A percentile compares a stretch with the other conserved stretches of the same genome.
Conservation (phyloP, 1,140 invertebrate species). For the Saccostrea glomerata region DNA sequence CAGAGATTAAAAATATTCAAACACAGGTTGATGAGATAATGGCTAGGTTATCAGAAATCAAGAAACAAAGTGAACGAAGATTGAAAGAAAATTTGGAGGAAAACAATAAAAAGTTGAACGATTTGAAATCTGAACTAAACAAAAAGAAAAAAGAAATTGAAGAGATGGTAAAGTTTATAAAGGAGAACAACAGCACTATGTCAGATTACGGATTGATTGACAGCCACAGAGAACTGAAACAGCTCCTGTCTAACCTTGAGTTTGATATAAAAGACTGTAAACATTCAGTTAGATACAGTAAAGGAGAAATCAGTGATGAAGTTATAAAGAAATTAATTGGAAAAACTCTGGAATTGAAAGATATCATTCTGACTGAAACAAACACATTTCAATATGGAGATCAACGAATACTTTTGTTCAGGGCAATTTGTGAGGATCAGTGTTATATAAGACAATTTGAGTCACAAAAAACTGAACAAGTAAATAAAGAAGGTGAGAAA, state of each 20-base stretch:
- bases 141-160: neutral
- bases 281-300: neutral
- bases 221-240: neutral
- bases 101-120: neutral
- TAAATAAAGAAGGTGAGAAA: too few species aligned
- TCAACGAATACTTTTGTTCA: too few species aligned
- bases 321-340: neutral
- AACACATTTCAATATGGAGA: neutral
- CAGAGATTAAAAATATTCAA: neutral
- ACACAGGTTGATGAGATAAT: neutral
- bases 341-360: neutral
- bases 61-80: neutral
- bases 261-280: neutral
- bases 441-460: too few species aligned
- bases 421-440: too few species aligned
- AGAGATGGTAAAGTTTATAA: neutral
- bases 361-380: neutral
- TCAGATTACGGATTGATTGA: neutral
- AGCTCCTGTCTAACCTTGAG: neutral
- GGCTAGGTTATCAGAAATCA: neutral
- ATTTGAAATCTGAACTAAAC: neutral
- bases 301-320: neutral
- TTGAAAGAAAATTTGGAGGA: neutral
- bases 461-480: too few species aligned
- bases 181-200: neutral